These are phyloP conservation scores for Pelecanus crispus DNA, from an alignment of 2,113 vertebrate genomes.

Conservation along the genomic window DNA sequence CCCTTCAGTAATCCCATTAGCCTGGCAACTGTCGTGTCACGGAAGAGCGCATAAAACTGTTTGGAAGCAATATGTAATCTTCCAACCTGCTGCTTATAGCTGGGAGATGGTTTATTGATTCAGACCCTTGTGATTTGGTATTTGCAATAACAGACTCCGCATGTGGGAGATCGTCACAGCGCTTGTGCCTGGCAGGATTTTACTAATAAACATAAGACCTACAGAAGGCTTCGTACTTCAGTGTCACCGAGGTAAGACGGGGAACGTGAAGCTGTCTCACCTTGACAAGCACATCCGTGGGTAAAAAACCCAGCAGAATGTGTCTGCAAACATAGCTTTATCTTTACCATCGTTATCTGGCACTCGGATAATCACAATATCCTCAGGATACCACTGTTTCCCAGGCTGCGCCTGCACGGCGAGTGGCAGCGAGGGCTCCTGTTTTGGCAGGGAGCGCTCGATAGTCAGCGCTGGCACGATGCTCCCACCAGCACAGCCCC, in stretches of 20 bases:
- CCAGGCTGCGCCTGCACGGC: not conserved
- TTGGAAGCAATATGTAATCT: slow-evolving; percentile 51
- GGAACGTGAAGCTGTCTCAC: not conserved
- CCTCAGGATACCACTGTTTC: not conserved
- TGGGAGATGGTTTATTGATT: slow-evolving; percentile 62
- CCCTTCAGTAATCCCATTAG: slow-evolving; percentile 46
- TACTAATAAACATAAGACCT: slow-evolving; percentile 20
- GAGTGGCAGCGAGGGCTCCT: not conserved
- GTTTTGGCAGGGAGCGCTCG: not conserved
- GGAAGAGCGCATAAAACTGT: slow-evolving; percentile 21
- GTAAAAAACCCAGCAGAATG: not conserved
- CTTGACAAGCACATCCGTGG: not conserved
- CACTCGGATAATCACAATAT: not conserved
- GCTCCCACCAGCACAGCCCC: not conserved
- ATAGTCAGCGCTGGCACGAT: not conserved
- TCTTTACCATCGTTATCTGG: not conserved
- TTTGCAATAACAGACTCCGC: slow-evolving; percentile 55
- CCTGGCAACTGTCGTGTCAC: slow-evolving; percentile 44
- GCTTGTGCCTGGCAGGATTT: slow-evolving; percentile 47
- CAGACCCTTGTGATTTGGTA: slow-evolving; percentile 59
- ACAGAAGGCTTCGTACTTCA: not conserved
- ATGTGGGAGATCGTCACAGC: slow-evolving; percentile 21
- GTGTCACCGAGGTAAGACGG: not conserved
- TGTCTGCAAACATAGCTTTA: not conserved
- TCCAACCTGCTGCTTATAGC: slow-evolving; percentile 49